These are phyloP conservation scores for Oryzias melastigma DNA, from an alignment of 2,113 vertebrate genomes.

Conservation along the genomic window DNA sequence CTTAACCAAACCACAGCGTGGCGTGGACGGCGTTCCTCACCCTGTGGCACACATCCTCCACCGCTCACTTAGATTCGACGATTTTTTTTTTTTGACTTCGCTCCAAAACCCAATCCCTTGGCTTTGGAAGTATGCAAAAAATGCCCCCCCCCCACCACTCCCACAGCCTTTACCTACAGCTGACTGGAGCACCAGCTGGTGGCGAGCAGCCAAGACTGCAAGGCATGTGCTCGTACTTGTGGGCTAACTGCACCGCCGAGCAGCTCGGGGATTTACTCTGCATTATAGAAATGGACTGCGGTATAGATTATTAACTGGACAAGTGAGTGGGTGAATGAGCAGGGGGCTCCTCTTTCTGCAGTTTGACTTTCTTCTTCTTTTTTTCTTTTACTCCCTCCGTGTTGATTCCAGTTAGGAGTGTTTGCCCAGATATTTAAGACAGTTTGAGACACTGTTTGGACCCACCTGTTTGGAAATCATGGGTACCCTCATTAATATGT, in stretches of 20 bases:
- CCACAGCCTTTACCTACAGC: constrained; percentile 62
- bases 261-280: constrained; percentile 55
- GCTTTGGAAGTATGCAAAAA: constrained; percentile 61
- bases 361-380: constrained; percentile 10
- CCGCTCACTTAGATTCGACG: constrained; percentile 40
- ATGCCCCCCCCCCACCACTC: background rate
- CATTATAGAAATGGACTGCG: constrained; percentile 58
- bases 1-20: constrained; percentile 27
- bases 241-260: constrained; percentile 59
- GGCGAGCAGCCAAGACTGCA: constrained; percentile 69
- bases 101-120: constrained; percentile 66
- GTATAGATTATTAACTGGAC: constrained; percentile 64
- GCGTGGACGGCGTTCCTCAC: constrained; percentile 29
- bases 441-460: too few species aligned
- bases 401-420: background rate
- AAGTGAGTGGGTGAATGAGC: constrained; percentile 57
- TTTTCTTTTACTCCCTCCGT: background rate
- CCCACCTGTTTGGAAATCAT: too few species aligned
- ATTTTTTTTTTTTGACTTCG: constrained; percentile 53
- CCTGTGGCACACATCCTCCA: constrained; percentile 47
- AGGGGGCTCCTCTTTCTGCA: constrained; percentile 1
- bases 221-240: constrained; percentile 63
- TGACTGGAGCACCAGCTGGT: constrained; percentile 71
- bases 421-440: background rate
- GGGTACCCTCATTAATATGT: too few species aligned